Evolutionary conservation across 2,797 vertebrate species (phyloP), one percentile per base, ranked within the genome.

Genomic region (Sphenodon punctatus): DNA sequence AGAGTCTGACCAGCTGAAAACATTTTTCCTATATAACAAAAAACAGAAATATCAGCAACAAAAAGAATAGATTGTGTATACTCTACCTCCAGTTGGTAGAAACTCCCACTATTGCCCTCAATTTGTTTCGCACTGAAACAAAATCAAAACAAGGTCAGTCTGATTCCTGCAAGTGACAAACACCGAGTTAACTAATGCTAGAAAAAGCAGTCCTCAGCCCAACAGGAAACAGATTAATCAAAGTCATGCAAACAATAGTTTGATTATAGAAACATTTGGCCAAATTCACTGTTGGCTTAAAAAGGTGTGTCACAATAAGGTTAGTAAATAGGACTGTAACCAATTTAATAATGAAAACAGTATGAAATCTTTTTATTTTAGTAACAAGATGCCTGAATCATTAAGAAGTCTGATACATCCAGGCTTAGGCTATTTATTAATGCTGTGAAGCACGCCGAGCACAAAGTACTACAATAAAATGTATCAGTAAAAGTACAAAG

Each of bases 11-110:
- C n/a, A n/a, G n/a, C n/a, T n/a, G n/a, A n/a, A n/a, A n/a, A n/a
- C n/a, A n/a, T n/a, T n/a, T n/a, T n/a, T n/a, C n/a, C n/a, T n/a
- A 77, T 77, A 36, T 36, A 19, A 51, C 38, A 84, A 88, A 66
- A 78, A 8, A 10, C 72, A 86, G 58, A 59, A 83, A 75, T 88
- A 79, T 8, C 25, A 34, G 34, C 7, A 12, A 9, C n/a, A n/a
- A 19, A 27, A 75, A 30, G 6, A 46, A 78, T 20, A 58, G 22
- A 63, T 43, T 79, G 76, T 68, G 51, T 8, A 75, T 81, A 89
- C 46, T 90, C 66, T 97, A 99, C 98, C 97, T 98, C 98, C 98
- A 99, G 95, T 98, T 97, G 23, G 96, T 97, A 42, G 98, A 98
- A 75, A 96, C 97, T 94, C 98, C 98, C 27, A 99, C 98, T 76